Evolutionary conservation across 2,113 vertebrate genomes (phyloP).

Genomic region (Numida meleagris): DNA sequence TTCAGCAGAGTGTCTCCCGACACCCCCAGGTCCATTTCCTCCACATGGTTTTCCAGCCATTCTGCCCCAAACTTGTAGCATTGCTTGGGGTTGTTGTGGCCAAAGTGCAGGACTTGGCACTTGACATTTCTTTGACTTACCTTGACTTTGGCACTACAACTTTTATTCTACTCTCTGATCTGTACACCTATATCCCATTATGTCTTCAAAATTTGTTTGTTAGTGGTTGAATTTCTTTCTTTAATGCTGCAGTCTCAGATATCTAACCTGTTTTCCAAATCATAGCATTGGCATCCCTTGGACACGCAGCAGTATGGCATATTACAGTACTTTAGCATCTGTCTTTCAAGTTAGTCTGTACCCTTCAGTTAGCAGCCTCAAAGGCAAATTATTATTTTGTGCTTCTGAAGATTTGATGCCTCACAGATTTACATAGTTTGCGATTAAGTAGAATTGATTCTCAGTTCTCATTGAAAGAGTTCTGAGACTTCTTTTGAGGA

Average conservation of each 20-base stretch:
- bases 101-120: too few relatives aligned
- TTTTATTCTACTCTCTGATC: background rate
- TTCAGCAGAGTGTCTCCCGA: too few relatives aligned
- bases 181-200: background rate
- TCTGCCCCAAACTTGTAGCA: too few relatives aligned
- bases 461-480: background rate
- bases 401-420: background rate
- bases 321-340: background rate
- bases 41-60: too few relatives aligned
- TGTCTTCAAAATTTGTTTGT: background rate
- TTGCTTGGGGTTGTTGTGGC: too few relatives aligned
- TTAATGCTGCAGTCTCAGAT: background rate
- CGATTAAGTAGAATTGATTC: background rate
- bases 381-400: background rate
- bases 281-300: fast-evolving
- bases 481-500: background rate
- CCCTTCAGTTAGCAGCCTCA: background rate
- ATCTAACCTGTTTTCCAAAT: background rate
- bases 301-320: background rate
- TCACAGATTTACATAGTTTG: background rate
- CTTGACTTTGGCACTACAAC: background rate
- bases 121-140: background rate
- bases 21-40: too few relatives aligned
- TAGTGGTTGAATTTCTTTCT: background rate
- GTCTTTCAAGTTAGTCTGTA: background rate